Base-by-base conservation (phyloP, 2,113 vertebrate species). In the Falco punctatus region DNA sequence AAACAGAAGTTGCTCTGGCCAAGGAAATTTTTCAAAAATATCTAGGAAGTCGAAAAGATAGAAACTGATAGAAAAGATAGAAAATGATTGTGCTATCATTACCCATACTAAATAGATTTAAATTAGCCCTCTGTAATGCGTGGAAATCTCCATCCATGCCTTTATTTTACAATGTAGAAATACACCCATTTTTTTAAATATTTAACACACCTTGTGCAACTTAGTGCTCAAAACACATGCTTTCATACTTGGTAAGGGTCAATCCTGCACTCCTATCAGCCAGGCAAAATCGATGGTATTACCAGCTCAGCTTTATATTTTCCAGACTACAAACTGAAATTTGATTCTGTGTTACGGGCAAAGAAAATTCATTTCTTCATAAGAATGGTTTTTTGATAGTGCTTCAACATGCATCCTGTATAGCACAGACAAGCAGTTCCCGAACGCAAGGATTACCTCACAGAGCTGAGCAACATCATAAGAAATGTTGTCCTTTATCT, bases 401-500 rank as follows among this genome's bases (percentile, higher is more conserved):
- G 38, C 35, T 70, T 78, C 59, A 64, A 4, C 16, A 12, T 0
- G 8, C 5, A 9, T 24, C 27, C 66, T 16, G 1, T 15, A 2
- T 10, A 5, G 8, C 54, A 40, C 24, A 2, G 24, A 11, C 11
- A 10, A 16, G 27, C 55, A 54, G 27, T 4, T 75, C 40, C 54
- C 21, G 1, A 64, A 58, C 17, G 10, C 19, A 11, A 67, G 22
- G 4, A 40, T 93, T 93, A 99, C 99, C 98, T 99, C 98, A 90
- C 98, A 99, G 6, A 98, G 86, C 0, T 86, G 74, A 30, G 98
- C 88, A 20, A 99, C 79, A 9, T 97, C 94, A 44, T 98, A 97
- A 18, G 97, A 96, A 38, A 99, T 24, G 12, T 48, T 81, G 33
- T 98, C 98, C 94, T 99, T 99, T 0, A 92, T 65, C 73, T 98